Base-by-base conservation (phyloP, 1,140 invertebrate genomes). In the Philotrypesis tridentata region DNA sequence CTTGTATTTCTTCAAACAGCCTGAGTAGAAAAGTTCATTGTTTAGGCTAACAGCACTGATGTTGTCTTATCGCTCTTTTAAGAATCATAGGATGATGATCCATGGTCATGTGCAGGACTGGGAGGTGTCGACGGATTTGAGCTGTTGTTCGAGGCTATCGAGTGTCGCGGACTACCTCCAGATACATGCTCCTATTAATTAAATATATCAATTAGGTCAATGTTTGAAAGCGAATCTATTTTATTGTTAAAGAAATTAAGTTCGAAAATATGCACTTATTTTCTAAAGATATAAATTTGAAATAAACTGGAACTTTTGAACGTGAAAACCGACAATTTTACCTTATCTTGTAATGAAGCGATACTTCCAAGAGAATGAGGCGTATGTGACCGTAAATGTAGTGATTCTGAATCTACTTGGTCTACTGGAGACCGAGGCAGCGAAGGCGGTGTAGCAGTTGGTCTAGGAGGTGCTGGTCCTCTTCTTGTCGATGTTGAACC, bases 111-210 rank as follows among this genome's bases (percentile, higher is more conserved):
- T 83, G 94, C 94, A 43, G 95, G 95, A 87, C 94, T 95, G 31
- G 95, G 95, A 78, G 95, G 95, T 82, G 95, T 96, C 79, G 95
- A 96, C 83, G 95, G 92, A 89, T 95, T 96, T 86, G 95, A 96
- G 91, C 95, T 96, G 89, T 96, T 96, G 90, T 96, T 96, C 61
- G 96, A 96, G 33, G 95, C 95, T 86, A 96, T 94, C 60, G 96
- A 96, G 88, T 96, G 95, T 76, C 95, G 93, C 55, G 95, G 95
- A 87, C 94, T 95, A 83, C 93, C 93, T 84, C 93, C 92, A 60
- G 91, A 88, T 77, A 90, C 90, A 82, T 91, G 91, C 67, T 92
- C 93, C 92, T 93, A 84, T 84, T 55, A 85, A 70, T 83, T 73
- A 40, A 85, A 85, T 75, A 70, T 70, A 79, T 85, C 84, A 85